Evolutionary conservation across 2,888 invertebrate genomes (phyloP), one percentile per base, ranked within the genome.

Genomic region (Calameuta filiformis): DNA sequence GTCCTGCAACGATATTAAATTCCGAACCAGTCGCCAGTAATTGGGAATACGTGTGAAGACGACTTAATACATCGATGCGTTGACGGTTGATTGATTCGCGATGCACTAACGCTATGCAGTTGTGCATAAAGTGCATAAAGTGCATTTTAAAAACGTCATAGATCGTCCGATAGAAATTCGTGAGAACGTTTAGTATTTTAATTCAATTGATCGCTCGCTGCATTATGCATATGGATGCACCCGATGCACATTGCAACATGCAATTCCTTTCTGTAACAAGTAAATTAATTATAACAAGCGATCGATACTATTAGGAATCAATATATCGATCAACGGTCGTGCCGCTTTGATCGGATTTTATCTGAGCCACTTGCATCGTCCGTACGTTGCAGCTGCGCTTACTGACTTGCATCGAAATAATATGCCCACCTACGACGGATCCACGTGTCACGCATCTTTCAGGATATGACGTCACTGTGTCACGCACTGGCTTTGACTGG

Each of bases 381-480:
- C 12, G 12, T 37, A 37, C 37, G 23, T 9, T 56, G 56, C 56
- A 56, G 56, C 56, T 56, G 56, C 56, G 2, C 23, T 56, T 9
- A 56, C 56, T 23, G 56, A 56, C 23, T 56, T 56, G 56, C 23
- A 56, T 56, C 23, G 23, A 56, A 56, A 23, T 23, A 9, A 56
- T 56, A 9, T 75, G 83, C 77, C 83, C 83, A 84, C 83, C 83
- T 82, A 86, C 82, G 79, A 78, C 73, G 85, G 35, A 68, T 77
- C 79, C 81, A 82, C 81, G 82, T 82, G 85, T 85, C 86, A 83
- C 85, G 83, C 79, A 75, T 81, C 79, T 35, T 77, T 76, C 79
- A 83, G 87, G 86, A 87, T 83, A 77, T 87, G 85, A 87, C 84
- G 78, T 78, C 37, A 76, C 35, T 31, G 73, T 77, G 77, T 77